A percentile compares a stretch with the other conserved stretches of the same genome.
Evolutionary conservation across 1,140 invertebrate genomes (phyloP).

Genomic region (Lasioglossum albipes): DNA sequence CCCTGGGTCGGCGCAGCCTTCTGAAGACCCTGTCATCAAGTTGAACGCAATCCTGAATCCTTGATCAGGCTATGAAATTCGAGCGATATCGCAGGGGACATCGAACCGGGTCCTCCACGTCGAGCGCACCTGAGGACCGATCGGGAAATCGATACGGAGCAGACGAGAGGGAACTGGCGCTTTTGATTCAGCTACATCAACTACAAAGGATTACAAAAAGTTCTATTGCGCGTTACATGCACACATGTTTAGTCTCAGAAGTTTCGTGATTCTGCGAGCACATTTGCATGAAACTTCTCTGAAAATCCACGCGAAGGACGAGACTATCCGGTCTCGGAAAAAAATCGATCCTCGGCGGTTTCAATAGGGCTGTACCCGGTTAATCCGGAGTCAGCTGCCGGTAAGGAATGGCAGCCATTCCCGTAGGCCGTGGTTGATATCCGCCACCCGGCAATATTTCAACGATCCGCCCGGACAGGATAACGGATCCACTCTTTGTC

Average conservation of each 20-base stretch:
- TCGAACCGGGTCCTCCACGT: background rate
- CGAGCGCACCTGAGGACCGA: constrained; percentile 20
- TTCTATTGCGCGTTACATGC: too few species aligned
- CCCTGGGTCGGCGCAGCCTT: background rate
- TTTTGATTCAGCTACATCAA: background rate
- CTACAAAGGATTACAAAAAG: too few species aligned
- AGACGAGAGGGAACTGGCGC: background rate
- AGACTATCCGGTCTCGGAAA: too few species aligned
- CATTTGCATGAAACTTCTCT: too few species aligned
- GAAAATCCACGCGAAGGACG: too few species aligned
- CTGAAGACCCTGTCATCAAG: background rate
- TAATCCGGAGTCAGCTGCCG: constrained; percentile 68
- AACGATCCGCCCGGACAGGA: constrained; percentile 52
- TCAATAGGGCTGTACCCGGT: constrained; percentile 54
- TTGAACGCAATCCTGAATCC: background rate
- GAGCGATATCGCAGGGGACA: background rate
- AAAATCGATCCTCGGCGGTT: background rate
- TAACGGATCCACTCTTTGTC: constrained; percentile 57
- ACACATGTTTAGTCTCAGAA: too few species aligned
- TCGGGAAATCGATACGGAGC: background rate
- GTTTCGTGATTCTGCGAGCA: too few species aligned
- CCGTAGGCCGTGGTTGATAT: constrained; percentile 60
- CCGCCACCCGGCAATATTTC: constrained; percentile 68
- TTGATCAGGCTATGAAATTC: constrained; percentile 11
- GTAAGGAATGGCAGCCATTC: constrained; percentile 65